Evolutionary conservation across 1,140 invertebrate genomes (phyloP).

Genomic region (Thaumatotibia leucotreta): DNA sequence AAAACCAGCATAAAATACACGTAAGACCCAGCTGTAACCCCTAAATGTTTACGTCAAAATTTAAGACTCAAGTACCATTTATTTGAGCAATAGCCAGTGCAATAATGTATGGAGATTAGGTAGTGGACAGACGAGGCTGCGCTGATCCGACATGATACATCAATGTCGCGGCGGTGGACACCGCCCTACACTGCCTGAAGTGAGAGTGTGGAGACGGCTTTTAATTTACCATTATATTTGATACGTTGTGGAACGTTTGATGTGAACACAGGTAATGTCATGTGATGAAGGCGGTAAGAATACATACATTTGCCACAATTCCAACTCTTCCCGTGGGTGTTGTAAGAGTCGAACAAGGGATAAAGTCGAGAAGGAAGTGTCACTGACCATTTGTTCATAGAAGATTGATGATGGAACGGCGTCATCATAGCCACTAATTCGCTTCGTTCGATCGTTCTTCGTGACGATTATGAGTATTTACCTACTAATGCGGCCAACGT

Average conservation of each 20-base stretch:
- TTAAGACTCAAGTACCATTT: conserved; percentile 70
- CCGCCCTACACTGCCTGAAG: conserved; percentile 34
- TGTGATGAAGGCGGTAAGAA: too few relatives aligned
- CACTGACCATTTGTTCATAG: too few relatives aligned
- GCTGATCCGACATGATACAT: conserved; percentile 73
- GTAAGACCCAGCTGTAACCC: conserved; percentile 4
- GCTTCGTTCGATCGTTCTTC: too few relatives aligned
- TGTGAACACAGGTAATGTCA: too few relatives aligned
- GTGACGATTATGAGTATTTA: too few relatives aligned
- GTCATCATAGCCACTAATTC: too few relatives aligned
- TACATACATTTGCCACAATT: too few relatives aligned
- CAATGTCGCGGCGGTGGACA: conserved; percentile 67
- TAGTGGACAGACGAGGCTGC: conserved; percentile 59
- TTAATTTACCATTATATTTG: neutral
- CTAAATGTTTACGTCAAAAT: conserved; percentile 36
- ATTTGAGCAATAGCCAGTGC: conserved; percentile 69
- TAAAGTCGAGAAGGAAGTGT: too few relatives aligned
- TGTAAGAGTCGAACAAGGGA: too few relatives aligned
- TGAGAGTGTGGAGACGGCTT: conserved; percentile 25
- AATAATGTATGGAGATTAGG: conserved; percentile 75
- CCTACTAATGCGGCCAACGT: too few relatives aligned
- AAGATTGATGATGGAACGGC: too few relatives aligned
- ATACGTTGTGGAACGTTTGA: neutral
- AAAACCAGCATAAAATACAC: neutral
- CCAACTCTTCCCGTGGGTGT: too few relatives aligned